Evolutionary conservation across 2,113 vertebrate species (phyloP), one percentile per base, ranked within the genome.

Genomic region (Trichomycterus rosablanca): DNA sequence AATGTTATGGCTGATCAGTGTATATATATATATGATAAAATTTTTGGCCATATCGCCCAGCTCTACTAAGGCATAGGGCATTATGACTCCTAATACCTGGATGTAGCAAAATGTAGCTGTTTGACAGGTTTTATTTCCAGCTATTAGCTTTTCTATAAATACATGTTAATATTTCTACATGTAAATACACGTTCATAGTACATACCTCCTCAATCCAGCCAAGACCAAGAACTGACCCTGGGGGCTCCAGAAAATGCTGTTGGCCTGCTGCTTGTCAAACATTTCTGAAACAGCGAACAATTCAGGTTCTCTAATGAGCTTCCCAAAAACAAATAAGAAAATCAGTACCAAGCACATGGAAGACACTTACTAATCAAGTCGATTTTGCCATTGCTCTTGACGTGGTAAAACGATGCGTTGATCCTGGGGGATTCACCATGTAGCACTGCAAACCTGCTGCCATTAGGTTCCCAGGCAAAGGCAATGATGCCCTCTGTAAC

Each of bases 241-340:
- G 7, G 96, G 96, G 80, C 96, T 99, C 96, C 96, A 99, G 84
- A 98, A 99, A 81, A 99, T 99, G 71, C 94, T 97, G 77, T 99
- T 99, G 30, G 95, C 96, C 76, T 99, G 96, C 83, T 99, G 95
- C 55, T 99, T 99, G 72, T 99, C 96, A 65, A 95, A 97, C 3
- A 85, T 93, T 77, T 97, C 96, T 99, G 81, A 60, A 61, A 30
- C 63, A 23, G 14, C 7, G 50, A 9, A 34, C 1, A 55, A 35
- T 42, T 45, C 5, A 19, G 5, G 6, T 20, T 42, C 30, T 39
- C 1, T 22, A 6, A 35, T 2, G 30, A 35, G 5, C 30, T 32
- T 11, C 9, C 14, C 14, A 1, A 4, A 22, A 2, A 2, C 3
- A 26, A 12, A 42, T 23, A 43, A 1, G 2, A 34, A 12, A 43